Percentiles rank a stretch among this genome's conserved stretches.
Evolutionary conservation across 2,888 invertebrate genomes (phyloP).

Genomic region (Oxystoma pomonae): DNA sequence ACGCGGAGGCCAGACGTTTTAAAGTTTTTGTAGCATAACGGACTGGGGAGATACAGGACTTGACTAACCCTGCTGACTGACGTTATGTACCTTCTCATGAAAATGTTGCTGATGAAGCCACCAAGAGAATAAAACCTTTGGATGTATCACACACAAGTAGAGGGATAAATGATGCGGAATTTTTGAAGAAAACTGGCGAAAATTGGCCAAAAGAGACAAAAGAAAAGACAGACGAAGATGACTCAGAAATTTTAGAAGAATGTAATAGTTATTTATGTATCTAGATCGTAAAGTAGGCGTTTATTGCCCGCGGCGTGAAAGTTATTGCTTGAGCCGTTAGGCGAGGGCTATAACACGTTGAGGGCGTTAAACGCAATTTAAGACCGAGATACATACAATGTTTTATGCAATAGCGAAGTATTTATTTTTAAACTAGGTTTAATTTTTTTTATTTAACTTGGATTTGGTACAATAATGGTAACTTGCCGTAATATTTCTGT

Average conservation of each 20-base stretch:
- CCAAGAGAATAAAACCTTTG: slow-evolving; percentile 6
- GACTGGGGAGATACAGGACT: slow-evolving; percentile 12
- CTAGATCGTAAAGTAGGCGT: too few relatives aligned
- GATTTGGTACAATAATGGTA: too few relatives aligned
- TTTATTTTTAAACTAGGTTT: too few relatives aligned
- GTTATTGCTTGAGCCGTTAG: too few relatives aligned
- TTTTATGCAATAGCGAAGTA: too few relatives aligned
- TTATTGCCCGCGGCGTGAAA: too few relatives aligned
- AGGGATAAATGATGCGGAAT: slow-evolving; percentile 12
- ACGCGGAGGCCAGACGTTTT: slow-evolving; percentile 10
- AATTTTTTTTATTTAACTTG: too few relatives aligned
- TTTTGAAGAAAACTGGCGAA: not conserved
- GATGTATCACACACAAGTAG: not conserved
- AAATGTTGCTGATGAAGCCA: slow-evolving; percentile 15
- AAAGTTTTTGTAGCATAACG: slow-evolving; percentile 15
- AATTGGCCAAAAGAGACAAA: not conserved
- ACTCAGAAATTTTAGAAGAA: not conserved
- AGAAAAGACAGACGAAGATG: not conserved
- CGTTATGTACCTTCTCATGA: slow-evolving; percentile 9
- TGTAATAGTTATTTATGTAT: too few relatives aligned
- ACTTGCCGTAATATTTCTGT: too few relatives aligned
- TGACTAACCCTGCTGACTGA: slow-evolving; percentile 9
- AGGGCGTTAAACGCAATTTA: too few relatives aligned
- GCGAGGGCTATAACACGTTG: too few relatives aligned
- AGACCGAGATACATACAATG: too few relatives aligned